Percentiles rank a stretch among this genome's conserved stretches.
Conservation (phyloP, 2,797 vertebrate species). For the Coregonus ussuriensis region DNA sequence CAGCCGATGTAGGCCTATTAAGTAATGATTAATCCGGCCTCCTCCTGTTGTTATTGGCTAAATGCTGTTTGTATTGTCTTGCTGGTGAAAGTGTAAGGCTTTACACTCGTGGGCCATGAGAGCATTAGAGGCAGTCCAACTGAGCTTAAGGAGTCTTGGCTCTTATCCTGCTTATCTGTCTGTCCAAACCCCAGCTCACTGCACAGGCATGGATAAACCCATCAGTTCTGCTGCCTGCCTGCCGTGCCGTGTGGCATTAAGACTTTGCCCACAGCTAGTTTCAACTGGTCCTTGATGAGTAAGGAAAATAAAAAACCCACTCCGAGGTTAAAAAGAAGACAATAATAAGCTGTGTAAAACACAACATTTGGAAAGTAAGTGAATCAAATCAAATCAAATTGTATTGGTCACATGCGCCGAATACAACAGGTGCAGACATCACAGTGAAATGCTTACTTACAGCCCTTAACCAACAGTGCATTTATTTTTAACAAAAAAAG, state of each 20-base stretch:
- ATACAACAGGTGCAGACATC: no score
- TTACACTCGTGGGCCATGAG: neutral
- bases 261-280: neutral
- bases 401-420: no score
- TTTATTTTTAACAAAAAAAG: no score
- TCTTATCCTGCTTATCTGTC: neutral
- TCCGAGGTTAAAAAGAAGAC: slow-evolving; percentile 34
- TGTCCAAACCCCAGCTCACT: neutral
- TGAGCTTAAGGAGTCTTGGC: neutral
- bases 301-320: slow-evolving; percentile 1
- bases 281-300: slow-evolving; percentile 25
- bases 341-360: slow-evolving; percentile 10
- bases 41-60: neutral
- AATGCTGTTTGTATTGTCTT: neutral
- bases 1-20: no score
- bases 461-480: no score
- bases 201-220: neutral
- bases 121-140: neutral
- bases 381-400: no score
- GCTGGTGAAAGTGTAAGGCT: neutral
- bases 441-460: no score
- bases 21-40: neutral
- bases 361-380: neutral
- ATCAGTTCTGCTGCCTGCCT: neutral
- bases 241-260: neutral